Evolutionary conservation across 2,888 invertebrate species (phyloP).

Genomic region (Cataglyphis albicans): DNA sequence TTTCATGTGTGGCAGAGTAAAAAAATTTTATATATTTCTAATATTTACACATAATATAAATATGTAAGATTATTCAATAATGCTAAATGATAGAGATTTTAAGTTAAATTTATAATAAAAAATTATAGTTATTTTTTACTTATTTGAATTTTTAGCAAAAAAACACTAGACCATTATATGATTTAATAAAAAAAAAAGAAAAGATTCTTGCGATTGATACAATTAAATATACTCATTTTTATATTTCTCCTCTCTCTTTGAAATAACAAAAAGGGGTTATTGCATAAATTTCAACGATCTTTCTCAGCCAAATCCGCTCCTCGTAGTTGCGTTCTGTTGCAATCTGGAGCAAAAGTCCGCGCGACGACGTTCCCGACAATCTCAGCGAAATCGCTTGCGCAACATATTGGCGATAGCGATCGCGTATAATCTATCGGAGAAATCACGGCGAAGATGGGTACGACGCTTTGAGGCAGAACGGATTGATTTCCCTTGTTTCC

Average conservation of each 20-base stretch:
- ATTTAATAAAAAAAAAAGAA: neutral
- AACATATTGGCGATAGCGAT: slow-evolving; percentile 61
- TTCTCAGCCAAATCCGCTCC: neutral
- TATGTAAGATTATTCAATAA: neutral
- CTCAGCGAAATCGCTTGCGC: slow-evolving; percentile 62
- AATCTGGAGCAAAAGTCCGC: slow-evolving; percentile 70
- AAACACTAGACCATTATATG: neutral
- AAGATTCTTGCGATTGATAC: neutral
- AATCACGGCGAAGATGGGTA: slow-evolving; percentile 30
- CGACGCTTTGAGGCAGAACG: slow-evolving; percentile 16
- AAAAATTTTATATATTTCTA: neutral
- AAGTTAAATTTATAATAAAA: neutral
- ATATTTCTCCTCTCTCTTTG: neutral
- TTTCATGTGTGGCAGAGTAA: too few relatives aligned
- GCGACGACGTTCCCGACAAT: slow-evolving; percentile 61
- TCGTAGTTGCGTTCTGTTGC: slow-evolving; percentile 56
- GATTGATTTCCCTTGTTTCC: slow-evolving; percentile 36
- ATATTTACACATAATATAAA: too few relatives aligned
- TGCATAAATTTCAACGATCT: slow-evolving; percentile 20
- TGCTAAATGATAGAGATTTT: neutral
- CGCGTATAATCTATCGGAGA: slow-evolving; percentile 48
- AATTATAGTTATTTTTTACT: neutral
- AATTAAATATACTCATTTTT: neutral
- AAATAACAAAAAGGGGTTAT: neutral
- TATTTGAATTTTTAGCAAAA: neutral